A percentile compares a stretch with the other conserved stretches of the same genome.
phyloP scores from a whole-genome alignment of 2,888 invertebrate genomes.

The Pediacus dermestoides region DNA sequence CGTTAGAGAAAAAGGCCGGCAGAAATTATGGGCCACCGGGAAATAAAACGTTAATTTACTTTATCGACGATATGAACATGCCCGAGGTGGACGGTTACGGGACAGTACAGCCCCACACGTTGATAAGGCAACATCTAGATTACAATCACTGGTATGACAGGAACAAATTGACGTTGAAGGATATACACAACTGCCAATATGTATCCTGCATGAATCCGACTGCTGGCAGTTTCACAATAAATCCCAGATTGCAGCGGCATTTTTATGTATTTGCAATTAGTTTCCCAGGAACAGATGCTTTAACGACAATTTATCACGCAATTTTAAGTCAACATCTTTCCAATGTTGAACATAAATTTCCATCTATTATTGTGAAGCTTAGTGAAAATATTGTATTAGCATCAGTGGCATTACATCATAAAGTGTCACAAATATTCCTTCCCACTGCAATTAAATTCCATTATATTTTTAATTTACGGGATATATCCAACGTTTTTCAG shows the following conservation, averaged over 20 bases:
- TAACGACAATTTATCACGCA: constrained; percentile 83
- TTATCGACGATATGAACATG: constrained; percentile 98
- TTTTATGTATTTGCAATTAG: constrained; percentile 84
- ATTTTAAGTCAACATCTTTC: constrained; percentile 83
- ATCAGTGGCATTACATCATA: constrained; percentile 80
- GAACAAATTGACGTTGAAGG: constrained; percentile 82
- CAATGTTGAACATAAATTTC: constrained; percentile 79
- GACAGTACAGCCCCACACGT: constrained; percentile 93
- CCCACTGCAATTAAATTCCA: constrained; percentile 97
- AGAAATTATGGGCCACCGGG: constrained; percentile 95
- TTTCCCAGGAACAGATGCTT: constrained; percentile 74
- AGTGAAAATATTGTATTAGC: constrained; percentile 74
- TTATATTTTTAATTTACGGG: constrained; percentile 92
- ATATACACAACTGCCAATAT: constrained; percentile 95
- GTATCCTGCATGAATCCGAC: constrained; percentile 98
- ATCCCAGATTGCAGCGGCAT: constrained; percentile 87
- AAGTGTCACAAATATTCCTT: constrained; percentile 81
- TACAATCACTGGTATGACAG: constrained; percentile 96
- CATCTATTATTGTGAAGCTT: constrained; percentile 63
- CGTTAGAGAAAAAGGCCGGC: constrained; percentile 92
- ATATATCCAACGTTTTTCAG: constrained; percentile 93
- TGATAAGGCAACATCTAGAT: constrained; percentile 93
- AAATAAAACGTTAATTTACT: constrained; percentile 88
- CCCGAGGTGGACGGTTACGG: constrained; percentile 88
- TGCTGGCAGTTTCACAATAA: constrained; percentile 94